phyloP scores from a whole-genome alignment of 2,113 vertebrate species.

The Gambusia affinis region DNA sequence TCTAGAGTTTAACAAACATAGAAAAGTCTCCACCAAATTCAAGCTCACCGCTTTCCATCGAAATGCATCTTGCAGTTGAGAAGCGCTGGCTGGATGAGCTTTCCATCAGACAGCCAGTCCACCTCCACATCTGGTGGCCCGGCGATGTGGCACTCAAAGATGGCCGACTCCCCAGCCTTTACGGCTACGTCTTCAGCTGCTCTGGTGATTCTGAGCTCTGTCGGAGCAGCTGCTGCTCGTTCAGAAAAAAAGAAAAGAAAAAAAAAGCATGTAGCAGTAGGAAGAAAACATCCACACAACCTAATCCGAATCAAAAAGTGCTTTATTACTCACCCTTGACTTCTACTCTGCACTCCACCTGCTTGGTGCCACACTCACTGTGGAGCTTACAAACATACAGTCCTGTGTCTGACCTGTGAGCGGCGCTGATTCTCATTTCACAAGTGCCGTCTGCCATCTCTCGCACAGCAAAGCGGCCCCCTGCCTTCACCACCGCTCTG shows the following conservation, averaged over 20 bases:
- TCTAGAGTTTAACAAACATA: not conserved
- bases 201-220: constrained; percentile 82
- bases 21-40: not conserved
- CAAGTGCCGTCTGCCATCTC: constrained; percentile 78
- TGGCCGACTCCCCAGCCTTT: constrained; percentile 89
- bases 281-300: not conserved
- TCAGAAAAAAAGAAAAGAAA: not conserved
- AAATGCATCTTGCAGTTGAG: constrained; percentile 99
- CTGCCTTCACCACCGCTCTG: constrained; percentile 82
- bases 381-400: constrained; percentile 89
- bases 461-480: constrained; percentile 74
- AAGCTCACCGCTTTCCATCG: constrained; percentile 84
- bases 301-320: not conserved
- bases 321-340: constrained; percentile 83
- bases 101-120: constrained; percentile 93
- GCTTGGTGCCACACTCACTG: constrained; percentile 86
- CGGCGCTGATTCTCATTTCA: constrained; percentile 83
- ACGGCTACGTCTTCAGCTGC: constrained; percentile 86
- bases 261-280: not conserved
- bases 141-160: constrained; percentile 89
- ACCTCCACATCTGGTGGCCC: constrained; percentile 91
- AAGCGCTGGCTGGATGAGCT: constrained; percentile 92
- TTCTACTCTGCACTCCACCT: constrained; percentile 87
- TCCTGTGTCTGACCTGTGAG: constrained; percentile 83
- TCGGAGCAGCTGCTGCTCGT: constrained; percentile 78